Percentiles rank a stretch among this genome's conserved stretches.
phyloP scores from a whole-genome alignment of 2,797 vertebrate genomes.

The Falco novaeseelandiae region DNA sequence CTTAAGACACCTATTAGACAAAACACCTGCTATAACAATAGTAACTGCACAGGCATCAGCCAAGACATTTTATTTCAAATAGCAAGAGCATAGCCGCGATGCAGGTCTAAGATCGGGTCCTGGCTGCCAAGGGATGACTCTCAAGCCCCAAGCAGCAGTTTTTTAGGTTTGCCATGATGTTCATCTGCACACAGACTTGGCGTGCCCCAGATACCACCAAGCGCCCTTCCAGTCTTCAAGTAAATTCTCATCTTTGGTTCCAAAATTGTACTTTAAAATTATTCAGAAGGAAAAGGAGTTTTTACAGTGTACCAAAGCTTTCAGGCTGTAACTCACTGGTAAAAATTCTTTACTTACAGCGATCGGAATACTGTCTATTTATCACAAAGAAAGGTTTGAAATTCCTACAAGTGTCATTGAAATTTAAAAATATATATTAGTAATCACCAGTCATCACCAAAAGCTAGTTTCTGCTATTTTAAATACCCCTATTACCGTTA shows the following conservation, averaged over 20 bases:
- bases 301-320: neutral
- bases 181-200: neutral
- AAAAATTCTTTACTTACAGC: neutral
- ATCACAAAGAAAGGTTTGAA: neutral
- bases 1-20: neutral
- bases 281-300: accelerated
- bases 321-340: neutral
- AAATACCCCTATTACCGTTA: neutral
- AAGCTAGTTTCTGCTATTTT: neutral
- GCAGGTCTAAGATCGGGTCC: accelerated
- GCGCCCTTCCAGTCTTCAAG: neutral
- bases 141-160: accelerated
- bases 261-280: neutral
- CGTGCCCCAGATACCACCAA: neutral
- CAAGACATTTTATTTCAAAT: neutral
- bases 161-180: neutral
- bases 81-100: accelerated
- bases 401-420: neutral
- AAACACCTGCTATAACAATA: neutral
- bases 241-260: neutral
- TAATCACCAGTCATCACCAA: neutral
- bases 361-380: neutral
- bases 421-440: neutral
- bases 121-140: neutral
- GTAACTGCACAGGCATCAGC: neutral